Percentiles rank a stretch among this genome's conserved stretches.
These are phyloP conservation scores for Salvelinus alpinus DNA, from an alignment of 2,113 vertebrate genomes.

Conservation along the genomic window DNA sequence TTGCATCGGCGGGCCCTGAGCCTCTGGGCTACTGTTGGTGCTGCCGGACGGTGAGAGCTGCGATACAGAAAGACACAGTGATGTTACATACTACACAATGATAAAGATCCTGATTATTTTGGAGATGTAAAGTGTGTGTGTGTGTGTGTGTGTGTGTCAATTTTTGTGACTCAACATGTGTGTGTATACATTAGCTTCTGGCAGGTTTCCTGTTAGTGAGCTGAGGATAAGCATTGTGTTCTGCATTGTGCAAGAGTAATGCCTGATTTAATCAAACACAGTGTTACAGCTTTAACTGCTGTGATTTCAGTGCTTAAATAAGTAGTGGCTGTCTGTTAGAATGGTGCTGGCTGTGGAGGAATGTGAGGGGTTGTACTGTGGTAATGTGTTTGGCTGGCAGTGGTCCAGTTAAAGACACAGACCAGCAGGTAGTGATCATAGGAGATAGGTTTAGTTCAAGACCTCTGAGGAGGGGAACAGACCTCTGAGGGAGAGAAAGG, in stretches of 20 bases:
- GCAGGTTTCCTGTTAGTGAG: background rate
- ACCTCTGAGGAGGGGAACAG: background rate
- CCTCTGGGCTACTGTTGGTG: background rate
- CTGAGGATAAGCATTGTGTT: background rate
- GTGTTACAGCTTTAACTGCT: conserved; percentile 17
- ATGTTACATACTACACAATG: background rate
- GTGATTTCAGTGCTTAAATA: conserved; percentile 5
- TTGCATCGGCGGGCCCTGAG: background rate
- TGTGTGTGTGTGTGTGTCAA: conserved; percentile 17
- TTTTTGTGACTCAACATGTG: conserved; percentile 46
- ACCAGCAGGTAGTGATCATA: background rate
- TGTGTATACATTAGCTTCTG: background rate
- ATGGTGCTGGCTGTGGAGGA: background rate
- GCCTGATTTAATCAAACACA: background rate
- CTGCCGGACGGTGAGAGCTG: background rate
- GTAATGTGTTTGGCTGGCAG: background rate
- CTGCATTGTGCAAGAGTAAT: conserved; percentile 22
- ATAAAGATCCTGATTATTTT: conserved; percentile 1
- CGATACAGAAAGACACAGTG: background rate
- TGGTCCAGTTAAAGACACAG: conserved; percentile 15
- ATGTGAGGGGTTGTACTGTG: conserved; percentile 15
- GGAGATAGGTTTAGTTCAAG: too few relatives aligned
- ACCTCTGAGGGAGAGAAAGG: background rate
- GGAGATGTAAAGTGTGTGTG: conserved; percentile 1
- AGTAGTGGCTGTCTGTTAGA: background rate